Evolutionary conservation across 2,888 invertebrate genomes (phyloP).

Genomic region (Agrotis segetum): DNA sequence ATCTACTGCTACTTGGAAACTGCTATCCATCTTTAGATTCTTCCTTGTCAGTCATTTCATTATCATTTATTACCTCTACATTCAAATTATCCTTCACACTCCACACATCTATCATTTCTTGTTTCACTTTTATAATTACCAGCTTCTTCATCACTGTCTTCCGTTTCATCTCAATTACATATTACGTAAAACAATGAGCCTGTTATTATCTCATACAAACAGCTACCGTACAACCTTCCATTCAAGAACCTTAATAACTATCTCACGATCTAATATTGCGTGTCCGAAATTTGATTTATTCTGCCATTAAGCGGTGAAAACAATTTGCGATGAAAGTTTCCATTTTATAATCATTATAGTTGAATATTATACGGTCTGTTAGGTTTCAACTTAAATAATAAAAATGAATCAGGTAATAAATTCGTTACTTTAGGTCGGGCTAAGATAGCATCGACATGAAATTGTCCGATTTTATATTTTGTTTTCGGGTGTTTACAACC

Average conservation of each 20-base stretch:
- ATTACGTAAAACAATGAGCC: slow-evolving; percentile 30
- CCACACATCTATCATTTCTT: neutral
- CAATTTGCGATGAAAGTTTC: slow-evolving; percentile 64
- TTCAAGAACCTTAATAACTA: slow-evolving; percentile 42
- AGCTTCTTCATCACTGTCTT: neutral
- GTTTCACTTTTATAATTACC: neutral
- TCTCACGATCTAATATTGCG: slow-evolving; percentile 60
- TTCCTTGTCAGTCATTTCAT: neutral
- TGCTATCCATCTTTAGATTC: neutral
- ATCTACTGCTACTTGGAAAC: neutral
- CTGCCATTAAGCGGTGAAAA: slow-evolving; percentile 53
- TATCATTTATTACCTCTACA: neutral
- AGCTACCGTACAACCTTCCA: slow-evolving; percentile 31
- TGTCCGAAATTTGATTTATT: slow-evolving; percentile 48
- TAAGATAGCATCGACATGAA: slow-evolving; percentile 6
- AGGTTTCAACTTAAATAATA: slow-evolving; percentile 42
- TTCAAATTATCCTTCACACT: neutral
- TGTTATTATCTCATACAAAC: slow-evolving; percentile 28
- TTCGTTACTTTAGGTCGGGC: slow-evolving; percentile 16
- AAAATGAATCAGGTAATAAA: slow-evolving; percentile 31
- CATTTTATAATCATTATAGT: slow-evolving; percentile 60
- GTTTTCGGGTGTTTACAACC: slow-evolving; percentile 18
- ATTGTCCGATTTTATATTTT: slow-evolving; percentile 20
- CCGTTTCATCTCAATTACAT: slow-evolving; percentile 1
- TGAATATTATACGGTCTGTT: slow-evolving; percentile 60